A percentile compares a stretch with the other conserved stretches of the same genome.
phyloP scores from a whole-genome alignment of 2,888 invertebrate species.

The Eulithis testata region DNA sequence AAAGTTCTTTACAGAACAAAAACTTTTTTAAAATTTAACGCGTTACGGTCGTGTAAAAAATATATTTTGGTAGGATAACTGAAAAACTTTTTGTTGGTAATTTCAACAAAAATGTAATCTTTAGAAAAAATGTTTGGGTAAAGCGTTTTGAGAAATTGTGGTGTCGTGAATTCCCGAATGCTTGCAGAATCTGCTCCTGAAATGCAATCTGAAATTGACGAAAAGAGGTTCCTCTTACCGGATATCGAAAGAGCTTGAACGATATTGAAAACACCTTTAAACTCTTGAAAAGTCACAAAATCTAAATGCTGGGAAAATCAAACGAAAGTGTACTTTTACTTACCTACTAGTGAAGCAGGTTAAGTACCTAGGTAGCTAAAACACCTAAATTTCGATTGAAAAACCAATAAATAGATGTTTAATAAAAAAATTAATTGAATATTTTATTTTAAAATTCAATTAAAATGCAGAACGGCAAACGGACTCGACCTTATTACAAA shows the following conservation, averaged over 20 bases:
- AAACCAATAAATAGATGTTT: no score
- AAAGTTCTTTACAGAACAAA: no score
- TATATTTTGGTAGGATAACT: no score
- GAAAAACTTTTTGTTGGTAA: no score
- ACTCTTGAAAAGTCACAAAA: background rate
- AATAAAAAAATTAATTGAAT: background rate
- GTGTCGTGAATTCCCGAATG: conserved; percentile 10
- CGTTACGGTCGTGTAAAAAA: no score
- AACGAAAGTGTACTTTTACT: background rate
- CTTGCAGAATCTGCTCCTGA: conserved; percentile 42
- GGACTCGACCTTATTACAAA: conserved; percentile 34
- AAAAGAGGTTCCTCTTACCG: conserved; percentile 38
- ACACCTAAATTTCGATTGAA: background rate
- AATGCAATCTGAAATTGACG: conserved; percentile 51
- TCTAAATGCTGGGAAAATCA: background rate
- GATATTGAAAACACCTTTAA: conserved; percentile 46
- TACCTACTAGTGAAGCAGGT: background rate
- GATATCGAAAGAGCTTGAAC: conserved; percentile 46
- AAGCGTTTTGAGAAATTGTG: no score
- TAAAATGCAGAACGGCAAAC: conserved; percentile 25
- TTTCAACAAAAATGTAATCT: no score
- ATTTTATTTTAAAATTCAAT: conserved; percentile 23
- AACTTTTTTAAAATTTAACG: no score
- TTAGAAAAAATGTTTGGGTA: no score
- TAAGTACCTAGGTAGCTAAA: no score